Evolutionary conservation across 2,797 vertebrate species (phyloP), one percentile per base, ranked within the genome.

Genomic region (Bryconaethiops microstoma): DNA sequence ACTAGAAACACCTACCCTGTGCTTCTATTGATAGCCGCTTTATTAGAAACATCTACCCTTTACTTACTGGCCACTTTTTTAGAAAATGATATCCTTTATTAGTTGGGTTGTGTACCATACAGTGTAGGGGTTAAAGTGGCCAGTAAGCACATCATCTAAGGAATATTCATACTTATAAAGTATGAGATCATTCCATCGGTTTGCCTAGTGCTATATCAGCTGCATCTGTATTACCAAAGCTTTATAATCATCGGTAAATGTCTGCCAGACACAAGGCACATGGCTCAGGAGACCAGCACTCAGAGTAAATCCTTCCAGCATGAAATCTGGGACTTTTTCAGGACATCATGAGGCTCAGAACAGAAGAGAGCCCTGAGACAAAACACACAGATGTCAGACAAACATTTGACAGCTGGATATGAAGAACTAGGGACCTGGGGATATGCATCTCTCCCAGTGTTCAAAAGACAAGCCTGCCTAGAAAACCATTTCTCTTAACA

Each of bases 341-440:
- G 72, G 39, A 74, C 72, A 74, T 40, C 55, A 25, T 16, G 35
- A 74, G 39, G 17, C 35, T 60, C 55, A 7, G 5, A 40, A 59
- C 29, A 35, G 29, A 73, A 39, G 57, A 55, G 52, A 73, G 50
- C 52, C 54, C 70, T 17, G 25, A 72, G 50, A 72, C 54, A 39
- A 73, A 19, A 76, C 45, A 14, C 25, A 67, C 19, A 52, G n/a
- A 68, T n/a, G 5, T 54, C 70, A 78, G 75, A 78, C n/a, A 50
- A 55, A 50, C 54, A 67, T 48, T 71, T 76, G 75, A 59, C 75
- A 81, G 59, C 79, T 81, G 79, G 57, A 71, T 76, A 42, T 39
- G 60, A 81, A 81, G 73, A 71, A 62, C 45, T 29, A 63, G 54
- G 74, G 59, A 54, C 60, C 60, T 23, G 75, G 65, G 60, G 55